phyloP scores from a whole-genome alignment of 2,888 invertebrate species.

The Chaetogeoica ovagalla region DNA sequence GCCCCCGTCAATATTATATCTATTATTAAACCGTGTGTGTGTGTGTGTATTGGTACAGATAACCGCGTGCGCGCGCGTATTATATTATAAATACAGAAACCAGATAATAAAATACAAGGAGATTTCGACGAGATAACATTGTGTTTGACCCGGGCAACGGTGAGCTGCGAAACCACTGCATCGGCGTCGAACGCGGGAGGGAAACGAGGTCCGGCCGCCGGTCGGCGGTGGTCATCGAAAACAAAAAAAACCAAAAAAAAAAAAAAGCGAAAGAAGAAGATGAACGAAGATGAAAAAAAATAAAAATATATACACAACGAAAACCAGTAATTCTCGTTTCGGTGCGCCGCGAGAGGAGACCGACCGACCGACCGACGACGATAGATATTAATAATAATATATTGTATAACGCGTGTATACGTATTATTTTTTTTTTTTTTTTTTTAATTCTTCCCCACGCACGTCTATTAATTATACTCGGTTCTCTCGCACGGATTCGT shows the following conservation, averaged over 20 bases:
- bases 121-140: conserved; percentile 49
- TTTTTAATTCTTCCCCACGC: conserved; percentile 51
- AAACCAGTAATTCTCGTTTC: conserved; percentile 54
- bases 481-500: conserved; percentile 46
- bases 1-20: too few relatives aligned
- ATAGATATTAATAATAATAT: conserved; percentile 29
- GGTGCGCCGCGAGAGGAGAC: conserved; percentile 22
- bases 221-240: conserved; percentile 41
- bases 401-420: neutral
- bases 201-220: conserved; percentile 23
- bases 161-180: too few relatives aligned
- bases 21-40: too few relatives aligned
- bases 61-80: neutral
- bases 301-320: neutral
- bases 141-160: conserved; percentile 32
- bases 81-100: conserved; percentile 4
- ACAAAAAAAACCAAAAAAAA: conserved; percentile 17
- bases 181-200: conserved; percentile 6
- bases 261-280: neutral
- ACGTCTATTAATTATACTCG: conserved; percentile 47
- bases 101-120: conserved; percentile 44
- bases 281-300: conserved; percentile 13
- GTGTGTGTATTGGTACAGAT: conserved; percentile 2
- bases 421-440: neutral
- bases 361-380: neutral